phyloP scores from a whole-genome alignment of 1,140 invertebrate species.

The Pentalonia nigronervosa region DNA sequence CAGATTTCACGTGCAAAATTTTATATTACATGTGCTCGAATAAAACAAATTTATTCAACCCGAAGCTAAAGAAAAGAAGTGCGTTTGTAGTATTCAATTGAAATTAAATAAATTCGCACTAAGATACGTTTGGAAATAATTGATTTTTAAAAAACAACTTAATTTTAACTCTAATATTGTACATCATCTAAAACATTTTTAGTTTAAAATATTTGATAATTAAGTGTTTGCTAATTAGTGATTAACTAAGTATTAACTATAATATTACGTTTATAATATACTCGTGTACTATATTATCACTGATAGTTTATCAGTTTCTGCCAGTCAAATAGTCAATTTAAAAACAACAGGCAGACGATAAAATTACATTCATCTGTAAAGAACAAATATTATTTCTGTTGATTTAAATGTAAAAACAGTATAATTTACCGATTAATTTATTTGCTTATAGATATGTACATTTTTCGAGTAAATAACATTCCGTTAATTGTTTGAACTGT shows the following conservation, averaged over 20 bases:
- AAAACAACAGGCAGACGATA: not conserved
- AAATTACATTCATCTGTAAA: not conserved
- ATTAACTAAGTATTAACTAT: not conserved
- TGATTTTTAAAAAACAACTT: not conserved
- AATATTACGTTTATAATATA: not conserved
- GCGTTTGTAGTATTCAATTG: not conserved
- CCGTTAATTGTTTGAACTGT: not conserved
- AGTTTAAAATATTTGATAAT: not conserved
- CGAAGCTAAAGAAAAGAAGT: not conserved
- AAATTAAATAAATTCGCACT: not conserved
- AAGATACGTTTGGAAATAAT: not conserved
- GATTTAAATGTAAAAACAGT: not conserved
- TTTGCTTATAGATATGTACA: not conserved
- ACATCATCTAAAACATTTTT: not conserved
- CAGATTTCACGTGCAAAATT: not conserved
- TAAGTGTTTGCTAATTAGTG: not conserved
- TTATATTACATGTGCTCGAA: not conserved
- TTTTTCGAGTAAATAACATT: not conserved
- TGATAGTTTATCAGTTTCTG: not conserved
- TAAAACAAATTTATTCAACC: not conserved
- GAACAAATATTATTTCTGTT: not conserved
- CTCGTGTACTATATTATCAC: not conserved
- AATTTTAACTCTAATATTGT: not conserved
- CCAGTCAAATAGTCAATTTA: not conserved
- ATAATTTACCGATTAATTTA: not conserved